A percentile compares a stretch with the other conserved stretches of the same genome.
Conservation (phyloP, 2,888 invertebrate genomes). For the Troides aeacus region DNA sequence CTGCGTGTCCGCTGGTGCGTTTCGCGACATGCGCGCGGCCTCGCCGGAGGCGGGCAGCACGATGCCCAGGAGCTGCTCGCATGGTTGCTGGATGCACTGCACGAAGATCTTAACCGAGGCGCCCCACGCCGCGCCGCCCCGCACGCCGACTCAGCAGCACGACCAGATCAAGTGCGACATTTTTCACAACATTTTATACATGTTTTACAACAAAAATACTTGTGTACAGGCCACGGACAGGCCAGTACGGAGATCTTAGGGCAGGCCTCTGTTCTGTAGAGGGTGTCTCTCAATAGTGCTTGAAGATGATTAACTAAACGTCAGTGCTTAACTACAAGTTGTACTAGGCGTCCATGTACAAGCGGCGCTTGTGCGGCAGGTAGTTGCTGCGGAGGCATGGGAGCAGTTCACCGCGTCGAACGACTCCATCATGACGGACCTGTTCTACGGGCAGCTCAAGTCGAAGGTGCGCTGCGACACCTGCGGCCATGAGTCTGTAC, state of each 20-base stretch:
- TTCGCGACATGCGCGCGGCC: conserved; percentile 90
- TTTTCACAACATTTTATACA: neutral
- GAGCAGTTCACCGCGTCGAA: conserved; percentile 89
- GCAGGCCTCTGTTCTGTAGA: no score
- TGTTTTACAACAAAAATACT: no score
- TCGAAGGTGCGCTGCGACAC: conserved; percentile 91
- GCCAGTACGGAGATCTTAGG: no score
- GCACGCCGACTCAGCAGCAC: conserved; percentile 50
- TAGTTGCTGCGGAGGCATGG: conserved; percentile 89
- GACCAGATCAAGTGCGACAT: conserved; percentile 82
- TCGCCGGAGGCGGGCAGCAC: conserved; percentile 94
- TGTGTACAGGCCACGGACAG: no score
- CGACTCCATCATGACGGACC: conserved; percentile 92
- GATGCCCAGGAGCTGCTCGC: conserved; percentile 96
- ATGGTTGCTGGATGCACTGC: conserved; percentile 93
- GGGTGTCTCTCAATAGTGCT: no score
- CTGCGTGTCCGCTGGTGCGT: conserved; percentile 92
- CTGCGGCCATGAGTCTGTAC: conserved; percentile 90
- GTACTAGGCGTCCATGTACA: no score
- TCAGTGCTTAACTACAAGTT: no score
- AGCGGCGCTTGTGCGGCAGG: conserved; percentile 41
- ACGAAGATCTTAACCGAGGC: conserved; percentile 94
- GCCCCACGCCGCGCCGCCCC: conserved; percentile 63
- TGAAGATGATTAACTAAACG: no score
- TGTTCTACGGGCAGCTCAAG: conserved; percentile 95